Evolutionary conservation across 2,888 invertebrate genomes (phyloP).

Genomic region (Dysmachus trigonus): DNA sequence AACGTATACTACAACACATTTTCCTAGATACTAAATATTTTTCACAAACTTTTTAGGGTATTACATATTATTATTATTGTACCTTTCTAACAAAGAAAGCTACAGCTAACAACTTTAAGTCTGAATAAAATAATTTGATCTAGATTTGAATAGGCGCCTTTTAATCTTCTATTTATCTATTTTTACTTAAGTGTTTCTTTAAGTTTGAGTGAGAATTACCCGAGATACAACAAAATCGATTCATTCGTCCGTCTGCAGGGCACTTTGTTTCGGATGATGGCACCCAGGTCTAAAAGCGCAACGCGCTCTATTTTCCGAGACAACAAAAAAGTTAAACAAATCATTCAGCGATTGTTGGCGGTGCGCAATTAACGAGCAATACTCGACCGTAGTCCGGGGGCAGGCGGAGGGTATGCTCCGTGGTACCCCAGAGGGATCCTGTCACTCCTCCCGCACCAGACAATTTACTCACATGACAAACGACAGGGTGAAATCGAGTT

Average conservation of each 20-base stretch:
- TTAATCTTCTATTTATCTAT: background rate
- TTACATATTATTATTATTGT: too few species aligned
- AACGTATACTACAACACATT: too few species aligned
- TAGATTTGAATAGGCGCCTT: background rate
- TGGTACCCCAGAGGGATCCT: background rate
- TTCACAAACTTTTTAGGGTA: too few species aligned
- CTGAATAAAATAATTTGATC: background rate
- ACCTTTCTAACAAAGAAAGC: too few species aligned
- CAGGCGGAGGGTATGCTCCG: background rate
- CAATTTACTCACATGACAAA: conserved; percentile 43
- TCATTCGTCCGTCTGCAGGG: background rate
- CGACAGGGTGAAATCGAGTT: conserved; percentile 40
- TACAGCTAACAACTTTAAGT: background rate
- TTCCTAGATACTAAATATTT: too few species aligned
- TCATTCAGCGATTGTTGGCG: background rate
- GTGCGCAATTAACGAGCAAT: conserved; percentile 1
- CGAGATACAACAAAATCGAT: background rate
- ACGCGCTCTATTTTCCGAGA: background rate
- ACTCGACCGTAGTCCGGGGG: background rate
- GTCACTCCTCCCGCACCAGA: background rate
- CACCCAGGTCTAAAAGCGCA: background rate
- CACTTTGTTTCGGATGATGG: background rate
- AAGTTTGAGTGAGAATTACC: background rate
- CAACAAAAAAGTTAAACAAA: conserved; percentile 18
- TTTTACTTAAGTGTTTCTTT: background rate